A percentile compares a stretch with the other conserved stretches of the same genome.
Conservation (phyloP, 2,888 invertebrate genomes). For the Formica aserva region DNA sequence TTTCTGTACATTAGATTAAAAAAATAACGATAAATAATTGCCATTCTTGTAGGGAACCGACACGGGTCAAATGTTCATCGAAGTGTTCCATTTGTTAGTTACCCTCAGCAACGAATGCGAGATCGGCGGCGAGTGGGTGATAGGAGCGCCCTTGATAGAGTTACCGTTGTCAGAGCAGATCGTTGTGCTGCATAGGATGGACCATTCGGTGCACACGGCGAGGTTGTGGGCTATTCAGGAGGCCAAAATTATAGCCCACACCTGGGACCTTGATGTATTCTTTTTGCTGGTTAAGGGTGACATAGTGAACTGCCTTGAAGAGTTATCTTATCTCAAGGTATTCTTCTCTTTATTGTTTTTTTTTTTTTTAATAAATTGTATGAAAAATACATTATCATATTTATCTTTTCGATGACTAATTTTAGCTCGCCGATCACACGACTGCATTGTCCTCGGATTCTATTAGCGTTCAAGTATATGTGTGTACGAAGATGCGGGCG, state of each 20-base stretch:
- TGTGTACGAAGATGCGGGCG: conserved; percentile 93
- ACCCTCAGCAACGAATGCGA: conserved; percentile 92
- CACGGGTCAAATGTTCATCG: conserved; percentile 88
- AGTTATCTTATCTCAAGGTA: conserved; percentile 83
- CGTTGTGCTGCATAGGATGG: conserved; percentile 91
- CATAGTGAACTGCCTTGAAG: conserved; percentile 82
- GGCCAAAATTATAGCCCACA: conserved; percentile 90
- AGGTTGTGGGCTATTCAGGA: conserved; percentile 92
- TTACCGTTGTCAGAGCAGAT: conserved; percentile 94
- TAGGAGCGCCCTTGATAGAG: conserved; percentile 91
- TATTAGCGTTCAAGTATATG: conserved; percentile 92
- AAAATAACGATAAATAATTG: neutral
- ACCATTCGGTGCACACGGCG: conserved; percentile 93
- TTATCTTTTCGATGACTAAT: neutral
- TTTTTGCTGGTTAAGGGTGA: conserved; percentile 87
- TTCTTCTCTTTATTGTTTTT: neutral
- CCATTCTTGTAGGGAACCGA: conserved; percentile 86
- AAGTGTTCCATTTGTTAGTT: conserved; percentile 90
- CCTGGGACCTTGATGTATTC: conserved; percentile 92
- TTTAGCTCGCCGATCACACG: conserved; percentile 89
- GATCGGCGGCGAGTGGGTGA: conserved; percentile 90
- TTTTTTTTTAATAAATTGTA: neutral
- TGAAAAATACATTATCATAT: neutral
- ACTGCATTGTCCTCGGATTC: conserved; percentile 87
- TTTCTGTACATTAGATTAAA: neutral